These are phyloP conservation scores for Garra rufa DNA, from an alignment of 2,113 vertebrate species.

Conservation along the genomic window DNA sequence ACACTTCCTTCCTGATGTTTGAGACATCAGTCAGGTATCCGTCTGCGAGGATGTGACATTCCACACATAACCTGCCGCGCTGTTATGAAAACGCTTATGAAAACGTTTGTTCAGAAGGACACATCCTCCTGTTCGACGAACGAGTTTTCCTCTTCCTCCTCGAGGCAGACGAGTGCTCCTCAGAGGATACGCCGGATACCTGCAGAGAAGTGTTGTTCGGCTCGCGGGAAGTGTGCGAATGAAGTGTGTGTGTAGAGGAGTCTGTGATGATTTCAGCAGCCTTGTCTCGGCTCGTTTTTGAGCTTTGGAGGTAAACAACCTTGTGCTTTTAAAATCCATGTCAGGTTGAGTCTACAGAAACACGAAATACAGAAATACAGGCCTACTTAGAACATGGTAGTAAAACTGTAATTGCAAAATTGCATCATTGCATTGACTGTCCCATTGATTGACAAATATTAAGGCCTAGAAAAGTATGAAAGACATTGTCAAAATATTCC, in stretches of 20 bases:
- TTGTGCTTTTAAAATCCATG: neutral
- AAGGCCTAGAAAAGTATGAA: too few species aligned
- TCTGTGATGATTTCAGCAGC: slow-evolving; percentile 61
- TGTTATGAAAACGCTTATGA: slow-evolving; percentile 46
- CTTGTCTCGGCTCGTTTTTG: neutral
- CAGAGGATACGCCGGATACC: slow-evolving; percentile 67
- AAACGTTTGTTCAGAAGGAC: slow-evolving; percentile 53
- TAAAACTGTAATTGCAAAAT: too few species aligned
- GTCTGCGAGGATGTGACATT: slow-evolving; percentile 53
- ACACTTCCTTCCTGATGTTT: neutral
- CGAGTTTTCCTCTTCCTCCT: slow-evolving; percentile 54
- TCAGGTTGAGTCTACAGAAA: neutral
- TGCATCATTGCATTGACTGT: too few species aligned
- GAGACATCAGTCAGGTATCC: neutral
- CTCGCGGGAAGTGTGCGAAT: slow-evolving; percentile 32
- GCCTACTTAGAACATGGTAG: too few species aligned
- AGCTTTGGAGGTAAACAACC: neutral
- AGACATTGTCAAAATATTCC: too few species aligned
- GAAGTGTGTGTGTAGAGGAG: slow-evolving; percentile 64
- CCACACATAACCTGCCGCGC: slow-evolving; percentile 55
- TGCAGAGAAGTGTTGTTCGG: slow-evolving; percentile 62
- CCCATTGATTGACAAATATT: too few species aligned
- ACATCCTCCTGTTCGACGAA: slow-evolving; percentile 62
- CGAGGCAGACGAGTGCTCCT: slow-evolving; percentile 63
- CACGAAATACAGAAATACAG: too few species aligned